Evolutionary conservation across 2,113 vertebrate genomes (phyloP).

Genomic region (Indicator maculatus): DNA sequence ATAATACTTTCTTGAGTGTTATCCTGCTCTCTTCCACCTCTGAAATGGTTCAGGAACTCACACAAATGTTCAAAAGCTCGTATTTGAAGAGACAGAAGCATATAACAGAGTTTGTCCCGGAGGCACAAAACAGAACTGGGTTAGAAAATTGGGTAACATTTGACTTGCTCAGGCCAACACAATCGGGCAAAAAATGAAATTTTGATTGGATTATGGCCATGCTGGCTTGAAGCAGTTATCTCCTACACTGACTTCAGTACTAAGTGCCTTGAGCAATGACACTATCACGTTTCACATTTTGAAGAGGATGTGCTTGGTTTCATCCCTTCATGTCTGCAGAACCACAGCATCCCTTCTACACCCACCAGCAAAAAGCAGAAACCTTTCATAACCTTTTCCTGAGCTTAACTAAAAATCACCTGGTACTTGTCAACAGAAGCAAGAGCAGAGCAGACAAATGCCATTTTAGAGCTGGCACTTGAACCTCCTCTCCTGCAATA

Average conservation of each 20-base stretch:
- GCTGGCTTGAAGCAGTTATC: not conserved
- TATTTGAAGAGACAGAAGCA: constrained; percentile 18
- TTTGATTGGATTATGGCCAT: constrained; percentile 35
- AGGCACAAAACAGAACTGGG: constrained; percentile 54
- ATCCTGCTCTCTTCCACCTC: not conserved
- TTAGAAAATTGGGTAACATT: constrained; percentile 53
- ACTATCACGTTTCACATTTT: not conserved
- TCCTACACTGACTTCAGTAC: not conserved
- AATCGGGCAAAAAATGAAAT: constrained; percentile 31
- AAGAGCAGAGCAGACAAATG: not conserved
- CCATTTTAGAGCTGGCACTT: not conserved
- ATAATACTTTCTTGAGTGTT: not conserved
- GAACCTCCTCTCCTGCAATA: not conserved
- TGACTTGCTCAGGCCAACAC: constrained; percentile 44
- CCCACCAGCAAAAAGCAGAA: not conserved
- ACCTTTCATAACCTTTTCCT: not conserved
- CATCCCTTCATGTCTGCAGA: not conserved
- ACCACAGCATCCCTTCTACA: not conserved
- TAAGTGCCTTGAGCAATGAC: not conserved
- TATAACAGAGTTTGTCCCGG: constrained; percentile 4
- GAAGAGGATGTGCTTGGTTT: not conserved
- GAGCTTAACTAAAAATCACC: not conserved
- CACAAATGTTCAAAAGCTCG: not conserved
- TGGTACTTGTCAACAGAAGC: not conserved
- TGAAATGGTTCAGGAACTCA: not conserved